Evolutionary conservation across 1,140 invertebrate species (phyloP).

Genomic region (Dendrolimus punctatus): DNA sequence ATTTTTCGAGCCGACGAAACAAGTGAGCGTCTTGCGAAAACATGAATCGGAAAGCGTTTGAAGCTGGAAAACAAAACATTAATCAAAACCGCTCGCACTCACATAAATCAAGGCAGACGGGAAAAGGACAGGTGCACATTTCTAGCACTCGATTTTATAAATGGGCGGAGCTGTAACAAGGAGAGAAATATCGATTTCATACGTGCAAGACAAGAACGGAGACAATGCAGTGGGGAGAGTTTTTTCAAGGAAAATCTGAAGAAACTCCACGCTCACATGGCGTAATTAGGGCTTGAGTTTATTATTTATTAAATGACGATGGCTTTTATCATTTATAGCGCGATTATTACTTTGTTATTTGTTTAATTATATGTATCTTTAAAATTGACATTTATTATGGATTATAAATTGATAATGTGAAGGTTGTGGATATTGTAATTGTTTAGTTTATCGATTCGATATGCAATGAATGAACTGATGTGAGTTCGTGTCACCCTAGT

Average conservation of each 20-base stretch:
- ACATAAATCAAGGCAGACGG: conserved; percentile 63
- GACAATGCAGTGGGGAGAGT: conserved; percentile 33
- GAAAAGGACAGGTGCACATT: conserved; percentile 64
- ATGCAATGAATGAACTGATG: too few species aligned
- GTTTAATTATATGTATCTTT: too few species aligned
- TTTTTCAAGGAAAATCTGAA: conserved; percentile 59
- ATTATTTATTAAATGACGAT: too few species aligned
- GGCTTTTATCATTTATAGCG: too few species aligned
- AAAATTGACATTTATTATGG: too few species aligned
- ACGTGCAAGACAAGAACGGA: conserved; percentile 51
- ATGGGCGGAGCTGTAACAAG: conserved; percentile 49
- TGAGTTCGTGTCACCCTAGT: too few species aligned
- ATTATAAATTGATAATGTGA: too few species aligned
- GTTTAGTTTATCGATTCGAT: too few species aligned
- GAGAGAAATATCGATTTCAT: too few species aligned
- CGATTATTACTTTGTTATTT: too few species aligned
- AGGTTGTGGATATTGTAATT: too few species aligned
- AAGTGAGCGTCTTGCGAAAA: conserved; percentile 32
- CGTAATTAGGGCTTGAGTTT: too few species aligned
- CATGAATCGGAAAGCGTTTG: conserved; percentile 25
- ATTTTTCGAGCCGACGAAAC: conserved; percentile 1
- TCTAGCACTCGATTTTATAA: conserved; percentile 63
- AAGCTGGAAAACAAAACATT: conserved; percentile 42
- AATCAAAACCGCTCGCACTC: conserved; percentile 65
- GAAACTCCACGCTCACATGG: conserved; percentile 18